Percentiles rank a stretch among this genome's conserved stretches.
Conservation (phyloP, 2,113 vertebrate species). For the Dipodomys ordii region DNA sequence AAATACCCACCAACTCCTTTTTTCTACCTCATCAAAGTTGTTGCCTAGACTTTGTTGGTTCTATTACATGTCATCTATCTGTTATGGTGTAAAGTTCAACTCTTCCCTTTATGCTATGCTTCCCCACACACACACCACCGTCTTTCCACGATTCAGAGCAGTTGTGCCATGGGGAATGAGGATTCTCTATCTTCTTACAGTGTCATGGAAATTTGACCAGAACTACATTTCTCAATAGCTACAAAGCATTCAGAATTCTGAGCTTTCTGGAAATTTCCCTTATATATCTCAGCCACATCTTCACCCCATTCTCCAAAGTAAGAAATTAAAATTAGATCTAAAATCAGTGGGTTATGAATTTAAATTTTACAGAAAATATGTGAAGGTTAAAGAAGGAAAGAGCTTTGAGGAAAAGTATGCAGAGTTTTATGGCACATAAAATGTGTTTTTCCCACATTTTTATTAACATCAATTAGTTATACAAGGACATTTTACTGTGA, state of each 20-base stretch:
- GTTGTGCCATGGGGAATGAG: background rate
- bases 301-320: background rate
- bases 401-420: background rate
- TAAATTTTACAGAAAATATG: background rate
- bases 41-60: background rate
- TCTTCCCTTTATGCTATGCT: background rate
- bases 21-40: background rate
- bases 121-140: background rate
- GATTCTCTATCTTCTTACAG: background rate
- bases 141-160: background rate
- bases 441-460: no score
- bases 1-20: background rate
- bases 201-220: background rate
- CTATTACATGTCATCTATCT: background rate
- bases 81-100: background rate
- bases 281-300: background rate
- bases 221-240: background rate
- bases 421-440: background rate
- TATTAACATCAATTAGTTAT: no score
- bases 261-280: background rate
- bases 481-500: no score
- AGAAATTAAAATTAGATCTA: constrained; percentile 24
- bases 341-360: background rate
- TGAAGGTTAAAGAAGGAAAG: background rate
- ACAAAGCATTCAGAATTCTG: background rate